Conservation (phyloP, 2,113 vertebrate genomes). For the Leucopsar rothschildi region DNA sequence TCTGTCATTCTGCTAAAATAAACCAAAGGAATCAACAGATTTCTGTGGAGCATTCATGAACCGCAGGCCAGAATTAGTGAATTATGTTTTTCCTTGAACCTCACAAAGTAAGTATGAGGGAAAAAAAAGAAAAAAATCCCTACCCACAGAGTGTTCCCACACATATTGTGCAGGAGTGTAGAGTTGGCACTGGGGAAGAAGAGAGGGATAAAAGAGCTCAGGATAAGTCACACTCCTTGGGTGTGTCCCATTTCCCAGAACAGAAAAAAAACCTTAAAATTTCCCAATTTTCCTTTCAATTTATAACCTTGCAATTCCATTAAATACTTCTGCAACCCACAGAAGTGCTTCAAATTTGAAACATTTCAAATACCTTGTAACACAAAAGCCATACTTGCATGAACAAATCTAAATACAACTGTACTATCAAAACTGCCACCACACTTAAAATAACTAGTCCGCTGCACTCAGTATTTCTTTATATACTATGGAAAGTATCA, state of each 20-base stretch:
- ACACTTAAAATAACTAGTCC: neutral
- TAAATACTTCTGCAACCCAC: neutral
- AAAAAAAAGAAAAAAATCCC: neutral
- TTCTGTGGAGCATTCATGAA: neutral
- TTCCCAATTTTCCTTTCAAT: neutral
- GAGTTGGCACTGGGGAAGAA: neutral
- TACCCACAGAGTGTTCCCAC: neutral
- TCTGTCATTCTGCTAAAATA: neutral
- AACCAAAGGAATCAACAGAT: neutral
- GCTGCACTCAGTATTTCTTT: neutral
- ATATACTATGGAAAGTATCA: neutral
- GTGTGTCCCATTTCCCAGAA: neutral
- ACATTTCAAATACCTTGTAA: neutral
- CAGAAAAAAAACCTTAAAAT: neutral
- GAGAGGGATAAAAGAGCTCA: neutral
- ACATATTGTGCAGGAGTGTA: fast-evolving
- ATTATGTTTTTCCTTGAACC: neutral
- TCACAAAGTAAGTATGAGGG: neutral
- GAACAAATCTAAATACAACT: neutral
- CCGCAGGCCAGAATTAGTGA: fast-evolving
- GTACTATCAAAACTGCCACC: neutral
- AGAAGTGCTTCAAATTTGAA: neutral
- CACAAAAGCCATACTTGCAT: neutral
- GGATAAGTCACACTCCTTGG: neutral
- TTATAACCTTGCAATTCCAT: neutral